Evolutionary conservation across 2,797 vertebrate genomes (phyloP).

Genomic region (Sciurus carolinensis): DNA sequence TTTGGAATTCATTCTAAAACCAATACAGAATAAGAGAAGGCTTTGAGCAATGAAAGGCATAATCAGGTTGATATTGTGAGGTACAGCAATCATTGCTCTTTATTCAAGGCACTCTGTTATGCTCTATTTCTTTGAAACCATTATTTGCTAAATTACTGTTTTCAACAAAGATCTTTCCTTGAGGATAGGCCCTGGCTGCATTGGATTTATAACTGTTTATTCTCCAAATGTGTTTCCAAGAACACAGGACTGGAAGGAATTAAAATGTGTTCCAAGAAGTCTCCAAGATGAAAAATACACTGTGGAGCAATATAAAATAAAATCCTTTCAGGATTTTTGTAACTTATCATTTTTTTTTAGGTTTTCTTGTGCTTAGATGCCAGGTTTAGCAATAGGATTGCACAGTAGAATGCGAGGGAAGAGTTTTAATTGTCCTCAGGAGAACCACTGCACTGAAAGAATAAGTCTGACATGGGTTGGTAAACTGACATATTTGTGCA

Average conservation of each 20-base stretch:
- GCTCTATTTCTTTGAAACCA: conserved; percentile 36
- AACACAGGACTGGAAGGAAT: background rate
- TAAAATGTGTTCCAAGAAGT: conserved; percentile 51
- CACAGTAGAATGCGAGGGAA: background rate
- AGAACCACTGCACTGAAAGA: background rate
- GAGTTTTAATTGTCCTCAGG: background rate
- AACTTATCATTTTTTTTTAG: background rate
- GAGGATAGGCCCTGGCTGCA: background rate
- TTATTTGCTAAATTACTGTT: background rate
- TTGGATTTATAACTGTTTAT: background rate
- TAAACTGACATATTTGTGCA: background rate
- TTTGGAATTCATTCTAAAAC: background rate
- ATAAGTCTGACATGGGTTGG: background rate
- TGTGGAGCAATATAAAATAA: conserved; percentile 11
- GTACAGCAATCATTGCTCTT: background rate
- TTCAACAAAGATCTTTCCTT: background rate
- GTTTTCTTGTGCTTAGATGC: background rate
- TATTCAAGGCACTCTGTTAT: background rate
- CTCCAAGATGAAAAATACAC: background rate
- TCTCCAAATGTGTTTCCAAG: background rate
- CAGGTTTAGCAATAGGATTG: background rate
- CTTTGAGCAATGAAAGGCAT: background rate
- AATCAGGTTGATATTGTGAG: background rate
- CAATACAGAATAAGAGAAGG: background rate
- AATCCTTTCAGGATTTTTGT: background rate